phyloP scores from a whole-genome alignment of 2,888 invertebrate genomes.

The Frankliniella fusca region DNA sequence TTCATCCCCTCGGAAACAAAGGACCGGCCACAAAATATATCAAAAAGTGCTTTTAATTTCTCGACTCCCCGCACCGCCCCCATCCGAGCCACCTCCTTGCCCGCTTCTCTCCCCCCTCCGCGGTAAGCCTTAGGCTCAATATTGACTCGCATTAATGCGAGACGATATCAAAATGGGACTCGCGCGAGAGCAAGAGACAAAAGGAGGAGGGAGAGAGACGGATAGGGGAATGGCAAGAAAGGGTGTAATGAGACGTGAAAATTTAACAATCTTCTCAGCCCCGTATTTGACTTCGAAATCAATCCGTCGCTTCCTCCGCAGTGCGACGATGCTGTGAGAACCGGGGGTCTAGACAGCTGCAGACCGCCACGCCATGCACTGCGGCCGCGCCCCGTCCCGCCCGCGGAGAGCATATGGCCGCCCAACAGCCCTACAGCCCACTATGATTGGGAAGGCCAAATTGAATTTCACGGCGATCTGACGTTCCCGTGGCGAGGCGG shows the following conservation, averaged over 20 bases:
- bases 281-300: too few species aligned
- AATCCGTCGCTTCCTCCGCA: too few species aligned
- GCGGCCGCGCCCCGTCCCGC: too few species aligned
- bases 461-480: constrained; percentile 26
- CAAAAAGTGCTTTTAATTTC: not conserved
- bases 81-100: not conserved
- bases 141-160: constrained; percentile 23
- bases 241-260: not conserved
- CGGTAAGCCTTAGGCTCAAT: not conserved
- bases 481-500: not conserved
- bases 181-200: not conserved
- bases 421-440: constrained; percentile 2
- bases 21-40: constrained; percentile 5
- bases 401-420: not conserved
- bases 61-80: not conserved
- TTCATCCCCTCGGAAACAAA: constrained; percentile 12
- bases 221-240: not conserved
- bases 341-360: too few species aligned
- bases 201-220: too few species aligned
- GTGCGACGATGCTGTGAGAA: too few species aligned
- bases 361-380: too few species aligned
- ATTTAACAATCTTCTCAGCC: not conserved
- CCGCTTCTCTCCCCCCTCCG: not conserved
- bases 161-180: not conserved
- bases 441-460: constrained; percentile 26